A percentile compares a stretch with the other conserved stretches of the same genome.
phyloP scores from a whole-genome alignment of 2,113 vertebrate species.

The Felis chaus region DNA sequence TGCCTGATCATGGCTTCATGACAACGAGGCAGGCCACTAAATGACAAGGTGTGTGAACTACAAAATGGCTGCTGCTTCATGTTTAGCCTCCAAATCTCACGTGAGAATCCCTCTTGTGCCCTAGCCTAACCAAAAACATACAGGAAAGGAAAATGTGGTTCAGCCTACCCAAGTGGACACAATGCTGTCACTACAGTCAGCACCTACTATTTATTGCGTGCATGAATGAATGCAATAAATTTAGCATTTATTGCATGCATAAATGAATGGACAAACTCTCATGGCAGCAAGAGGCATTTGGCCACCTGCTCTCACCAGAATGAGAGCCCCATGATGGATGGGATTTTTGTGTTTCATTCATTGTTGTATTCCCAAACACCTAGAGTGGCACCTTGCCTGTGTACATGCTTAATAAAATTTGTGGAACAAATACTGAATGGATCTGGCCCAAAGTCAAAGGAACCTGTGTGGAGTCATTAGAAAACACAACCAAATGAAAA shows the following conservation, averaged over 20 bases:
- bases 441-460: neutral
- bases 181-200: neutral
- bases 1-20: neutral
- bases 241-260: neutral
- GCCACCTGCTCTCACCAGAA: neutral
- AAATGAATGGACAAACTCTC: rapidly evolving
- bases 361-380: neutral
- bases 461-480: neutral
- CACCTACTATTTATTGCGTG: neutral
- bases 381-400: neutral
- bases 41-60: neutral
- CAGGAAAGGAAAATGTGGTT: neutral
- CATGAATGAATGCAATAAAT: too few species aligned
- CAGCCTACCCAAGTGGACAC: neutral
- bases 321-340: neutral
- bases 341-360: neutral
- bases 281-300: neutral
- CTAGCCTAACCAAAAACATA: neutral
- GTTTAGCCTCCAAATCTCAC: neutral
- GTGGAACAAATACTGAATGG: neutral
- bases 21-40: neutral
- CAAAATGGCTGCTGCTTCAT: neutral
- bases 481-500: neutral
- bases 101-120: neutral
- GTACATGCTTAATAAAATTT: neutral